These are phyloP conservation scores for Eupithecia dodoneata DNA, from an alignment of 2,888 invertebrate genomes.

Conservation along the genomic window DNA sequence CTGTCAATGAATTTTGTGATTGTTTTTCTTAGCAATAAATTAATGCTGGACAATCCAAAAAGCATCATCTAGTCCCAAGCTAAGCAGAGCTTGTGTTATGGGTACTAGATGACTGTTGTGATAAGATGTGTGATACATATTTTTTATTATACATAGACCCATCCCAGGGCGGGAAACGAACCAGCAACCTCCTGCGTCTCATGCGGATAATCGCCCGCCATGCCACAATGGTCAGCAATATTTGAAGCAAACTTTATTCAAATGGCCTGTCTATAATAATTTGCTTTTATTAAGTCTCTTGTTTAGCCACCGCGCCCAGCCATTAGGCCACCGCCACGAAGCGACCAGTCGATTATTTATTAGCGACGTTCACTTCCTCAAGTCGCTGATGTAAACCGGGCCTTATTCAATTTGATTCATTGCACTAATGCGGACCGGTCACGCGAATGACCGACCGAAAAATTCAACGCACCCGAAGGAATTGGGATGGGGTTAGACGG, in stretches of 20 bases:
- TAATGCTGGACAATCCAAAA: no score
- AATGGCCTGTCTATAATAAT: neutral
- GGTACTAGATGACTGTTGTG: no score
- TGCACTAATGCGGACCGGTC: constrained; percentile 72
- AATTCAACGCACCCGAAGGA: constrained; percentile 57
- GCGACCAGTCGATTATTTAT: constrained; percentile 70
- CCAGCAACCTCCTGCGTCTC: no score
- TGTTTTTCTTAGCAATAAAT: neutral
- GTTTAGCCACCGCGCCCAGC: constrained; percentile 39
- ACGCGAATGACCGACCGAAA: constrained; percentile 72
- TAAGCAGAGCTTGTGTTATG: no score
- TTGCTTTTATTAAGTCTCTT: constrained; percentile 1
- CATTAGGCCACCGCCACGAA: constrained; percentile 39
- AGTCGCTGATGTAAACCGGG: constrained; percentile 62
- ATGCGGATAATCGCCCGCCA: no score
- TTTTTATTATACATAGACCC: no score
- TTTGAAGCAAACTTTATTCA: neutral
- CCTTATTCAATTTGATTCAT: constrained; percentile 78
- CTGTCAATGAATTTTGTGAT: neutral
- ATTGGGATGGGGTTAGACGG: constrained; percentile 28
- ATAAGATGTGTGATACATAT: no score
- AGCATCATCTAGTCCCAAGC: no score
- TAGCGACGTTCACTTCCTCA: constrained; percentile 60
- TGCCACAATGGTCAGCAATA: neutral
- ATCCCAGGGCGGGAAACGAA: no score